Percentiles rank a stretch among this genome's conserved stretches.
These are phyloP conservation scores for Agrenia bidenticulata DNA, from an alignment of 2,888 invertebrate species.

Conservation along the genomic window DNA sequence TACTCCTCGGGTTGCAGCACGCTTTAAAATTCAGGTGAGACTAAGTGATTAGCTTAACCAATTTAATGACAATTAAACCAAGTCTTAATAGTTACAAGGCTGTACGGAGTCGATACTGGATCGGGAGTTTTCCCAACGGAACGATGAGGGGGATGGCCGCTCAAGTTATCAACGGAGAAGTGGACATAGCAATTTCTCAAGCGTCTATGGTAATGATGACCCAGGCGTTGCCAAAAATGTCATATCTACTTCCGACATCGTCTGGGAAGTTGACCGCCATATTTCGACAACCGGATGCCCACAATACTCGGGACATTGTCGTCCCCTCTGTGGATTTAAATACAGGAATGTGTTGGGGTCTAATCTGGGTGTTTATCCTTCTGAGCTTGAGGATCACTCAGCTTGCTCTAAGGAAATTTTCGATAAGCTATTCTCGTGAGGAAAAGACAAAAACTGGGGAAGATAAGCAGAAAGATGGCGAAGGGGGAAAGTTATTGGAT, in stretches of 20 bases:
- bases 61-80: too few species aligned
- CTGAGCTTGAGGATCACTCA: background rate
- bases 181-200: constrained; percentile 29
- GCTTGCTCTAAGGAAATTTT: too few species aligned
- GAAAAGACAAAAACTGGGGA: too few species aligned
- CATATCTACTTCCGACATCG: constrained; percentile 25
- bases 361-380: background rate
- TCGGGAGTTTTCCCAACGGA: constrained; percentile 16
- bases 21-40: constrained; percentile 27
- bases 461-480: too few species aligned
- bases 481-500: too few species aligned
- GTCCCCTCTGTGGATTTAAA: background rate
- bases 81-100: constrained; percentile 19
- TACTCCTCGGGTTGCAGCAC: constrained; percentile 23
- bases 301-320: background rate
- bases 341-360: background rate
- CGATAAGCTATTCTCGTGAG: too few species aligned
- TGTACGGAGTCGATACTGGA: constrained; percentile 20
- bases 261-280: constrained; percentile 22
- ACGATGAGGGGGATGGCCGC: background rate
- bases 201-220: constrained; percentile 28
- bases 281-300: constrained; percentile 30
- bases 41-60: background rate
- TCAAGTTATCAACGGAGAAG: constrained; percentile 19
- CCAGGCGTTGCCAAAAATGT: constrained; percentile 14